phyloP scores from a whole-genome alignment of 2,797 vertebrate genomes.

The Hoplostethus mediterraneus region DNA sequence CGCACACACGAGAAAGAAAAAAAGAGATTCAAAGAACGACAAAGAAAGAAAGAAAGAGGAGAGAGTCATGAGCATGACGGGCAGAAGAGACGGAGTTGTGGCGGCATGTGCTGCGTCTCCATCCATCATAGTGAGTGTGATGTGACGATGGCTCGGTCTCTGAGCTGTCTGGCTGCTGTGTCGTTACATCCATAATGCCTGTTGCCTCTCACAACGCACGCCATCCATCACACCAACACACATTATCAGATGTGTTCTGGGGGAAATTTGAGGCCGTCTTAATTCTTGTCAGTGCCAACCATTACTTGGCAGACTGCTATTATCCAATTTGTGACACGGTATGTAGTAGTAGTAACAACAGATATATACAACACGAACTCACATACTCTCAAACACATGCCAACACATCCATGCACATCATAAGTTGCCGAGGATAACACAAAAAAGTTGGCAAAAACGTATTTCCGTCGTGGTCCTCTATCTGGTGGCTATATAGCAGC shows the following conservation, averaged over 20 bases:
- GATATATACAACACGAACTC: too few species aligned
- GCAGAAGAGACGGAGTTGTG: conserved; percentile 45
- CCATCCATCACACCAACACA: conserved; percentile 67
- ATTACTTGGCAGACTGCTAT: conserved; percentile 10
- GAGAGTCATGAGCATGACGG: conserved; percentile 13
- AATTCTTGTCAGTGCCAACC: conserved; percentile 12
- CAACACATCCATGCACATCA: too few species aligned
- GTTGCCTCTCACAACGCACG: conserved; percentile 68
- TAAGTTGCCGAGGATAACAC: too few species aligned
- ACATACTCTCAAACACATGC: too few species aligned
- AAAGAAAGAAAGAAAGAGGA: conserved; percentile 4
- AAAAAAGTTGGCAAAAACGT: too few species aligned
- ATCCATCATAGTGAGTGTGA: conserved; percentile 73
- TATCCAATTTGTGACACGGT: conserved; percentile 15
- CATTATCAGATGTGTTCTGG: conserved; percentile 16
- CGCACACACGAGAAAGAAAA: conserved; percentile 4
- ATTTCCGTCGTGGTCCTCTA: too few species aligned
- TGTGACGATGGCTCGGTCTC: conserved; percentile 54
- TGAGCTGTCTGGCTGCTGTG: conserved; percentile 76
- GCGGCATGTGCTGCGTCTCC: conserved; percentile 47
- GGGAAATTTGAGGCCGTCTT: conserved; percentile 32
- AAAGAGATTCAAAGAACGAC: neutral
- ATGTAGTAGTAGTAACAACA: too few species aligned
- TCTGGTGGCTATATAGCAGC: too few species aligned
- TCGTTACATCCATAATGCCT: conserved; percentile 81